These are phyloP conservation scores for Pristionchus mayeri DNA, from an alignment of 2,888 invertebrate species.

Conservation along the genomic window DNA sequence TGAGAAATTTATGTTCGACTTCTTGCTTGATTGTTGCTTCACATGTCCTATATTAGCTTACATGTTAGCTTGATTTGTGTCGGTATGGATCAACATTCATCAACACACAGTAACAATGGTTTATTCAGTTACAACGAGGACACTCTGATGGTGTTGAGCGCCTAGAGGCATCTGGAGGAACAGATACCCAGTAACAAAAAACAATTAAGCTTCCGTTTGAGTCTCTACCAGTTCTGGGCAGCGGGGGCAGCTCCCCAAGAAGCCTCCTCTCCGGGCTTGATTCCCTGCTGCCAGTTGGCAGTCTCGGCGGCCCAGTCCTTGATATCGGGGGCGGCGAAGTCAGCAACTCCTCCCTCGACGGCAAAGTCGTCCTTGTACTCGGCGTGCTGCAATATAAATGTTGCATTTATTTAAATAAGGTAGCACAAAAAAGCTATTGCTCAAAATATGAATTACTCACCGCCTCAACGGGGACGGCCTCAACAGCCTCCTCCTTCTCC, in stretches of 20 bases:
- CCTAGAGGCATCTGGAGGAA: constrained; percentile 11
- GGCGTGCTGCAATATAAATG: constrained; percentile 29
- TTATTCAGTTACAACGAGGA: constrained; percentile 17
- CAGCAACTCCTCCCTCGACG: constrained; percentile 54
- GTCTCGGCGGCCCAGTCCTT: constrained; percentile 69
- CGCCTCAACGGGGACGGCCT: constrained; percentile 54
- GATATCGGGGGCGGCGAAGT: constrained; percentile 63
- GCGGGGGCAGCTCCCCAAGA: constrained; percentile 59
- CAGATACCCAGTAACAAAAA: constrained; percentile 25
- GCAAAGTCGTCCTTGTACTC: constrained; percentile 49
- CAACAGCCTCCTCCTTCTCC: constrained; percentile 74
- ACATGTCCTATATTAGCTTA: too few species aligned
- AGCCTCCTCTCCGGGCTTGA: constrained; percentile 54
- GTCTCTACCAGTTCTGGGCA: constrained; percentile 55
- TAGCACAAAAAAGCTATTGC: neutral
- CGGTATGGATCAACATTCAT: neutral
- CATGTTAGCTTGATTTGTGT: too few species aligned
- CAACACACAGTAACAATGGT: constrained; percentile 49
- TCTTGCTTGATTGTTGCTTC: too few species aligned
- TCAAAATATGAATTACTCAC: constrained; percentile 1
- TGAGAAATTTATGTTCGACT: too few species aligned
- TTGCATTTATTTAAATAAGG: neutral
- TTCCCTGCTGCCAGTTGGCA: constrained; percentile 61
- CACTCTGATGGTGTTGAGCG: constrained; percentile 43
- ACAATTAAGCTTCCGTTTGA: constrained; percentile 24